Evolutionary conservation across 2,113 vertebrate genomes (phyloP).

Genomic region (Colossoma macropomum): DNA sequence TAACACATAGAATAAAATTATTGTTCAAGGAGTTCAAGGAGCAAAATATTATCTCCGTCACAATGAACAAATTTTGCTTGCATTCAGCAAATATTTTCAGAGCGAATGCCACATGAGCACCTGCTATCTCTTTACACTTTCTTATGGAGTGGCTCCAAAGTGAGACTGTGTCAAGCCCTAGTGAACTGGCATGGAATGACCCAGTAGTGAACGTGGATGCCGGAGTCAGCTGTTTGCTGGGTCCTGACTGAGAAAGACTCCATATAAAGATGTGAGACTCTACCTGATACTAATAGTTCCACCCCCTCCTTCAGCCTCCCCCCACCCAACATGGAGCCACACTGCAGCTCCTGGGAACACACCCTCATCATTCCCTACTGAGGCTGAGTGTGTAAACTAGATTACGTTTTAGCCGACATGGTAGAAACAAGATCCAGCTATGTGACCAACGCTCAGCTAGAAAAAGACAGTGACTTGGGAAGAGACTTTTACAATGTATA

Average conservation of each 20-base stretch:
- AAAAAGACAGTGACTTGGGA: not conserved
- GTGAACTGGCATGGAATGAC: constrained; percentile 29
- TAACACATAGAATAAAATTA: no score
- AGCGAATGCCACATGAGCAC: not conserved
- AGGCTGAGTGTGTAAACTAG: not conserved
- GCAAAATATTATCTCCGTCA: not conserved
- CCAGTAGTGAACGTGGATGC: constrained; percentile 39
- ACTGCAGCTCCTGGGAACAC: not conserved
- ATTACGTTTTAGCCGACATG: not conserved
- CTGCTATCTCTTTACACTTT: not conserved
- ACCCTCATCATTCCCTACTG: not conserved
- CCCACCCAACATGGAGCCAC: constrained; percentile 8
- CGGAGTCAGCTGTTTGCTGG: constrained; percentile 61
- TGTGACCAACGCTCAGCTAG: not conserved
- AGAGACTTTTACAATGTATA: not conserved
- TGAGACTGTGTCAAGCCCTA: not conserved
- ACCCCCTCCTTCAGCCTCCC: constrained; percentile 45
- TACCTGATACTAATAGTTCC: constrained; percentile 63
- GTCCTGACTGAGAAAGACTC: constrained; percentile 55
- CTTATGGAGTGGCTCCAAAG: not conserved
- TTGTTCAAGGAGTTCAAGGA: no score
- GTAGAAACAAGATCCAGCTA: not conserved
- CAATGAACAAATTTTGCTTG: not conserved
- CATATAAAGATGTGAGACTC: constrained; percentile 66
- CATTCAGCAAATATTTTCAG: not conserved